phyloP scores from a whole-genome alignment of 2,888 invertebrate genomes.

The Rotaria sp. region DNA sequence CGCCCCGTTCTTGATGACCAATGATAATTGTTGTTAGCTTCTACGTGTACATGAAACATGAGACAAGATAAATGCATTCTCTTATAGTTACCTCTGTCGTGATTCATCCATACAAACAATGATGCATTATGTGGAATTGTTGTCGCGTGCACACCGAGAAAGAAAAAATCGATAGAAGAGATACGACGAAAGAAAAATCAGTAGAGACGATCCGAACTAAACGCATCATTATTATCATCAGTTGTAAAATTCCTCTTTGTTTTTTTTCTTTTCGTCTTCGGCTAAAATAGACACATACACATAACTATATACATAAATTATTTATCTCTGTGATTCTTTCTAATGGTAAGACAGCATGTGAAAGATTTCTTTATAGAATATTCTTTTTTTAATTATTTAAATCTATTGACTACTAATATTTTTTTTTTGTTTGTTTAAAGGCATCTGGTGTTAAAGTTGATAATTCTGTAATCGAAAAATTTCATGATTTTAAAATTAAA shows the following conservation, averaged over 20 bases:
- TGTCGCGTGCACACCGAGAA: not conserved
- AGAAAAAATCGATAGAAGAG: not conserved
- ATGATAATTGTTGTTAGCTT: not conserved
- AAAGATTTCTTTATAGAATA: not conserved
- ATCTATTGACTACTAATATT: not conserved
- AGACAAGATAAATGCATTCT: not conserved
- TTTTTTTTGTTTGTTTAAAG: constrained; percentile 26
- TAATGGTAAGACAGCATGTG: not conserved
- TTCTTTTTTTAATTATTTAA: not conserved
- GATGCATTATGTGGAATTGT: not conserved
- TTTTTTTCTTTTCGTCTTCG: not conserved
- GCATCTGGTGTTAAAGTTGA: constrained; percentile 41
- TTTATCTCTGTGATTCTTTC: not conserved
- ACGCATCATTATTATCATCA: not conserved
- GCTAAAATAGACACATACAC: not conserved
- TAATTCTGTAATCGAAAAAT: constrained; percentile 39
- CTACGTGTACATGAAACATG: not conserved
- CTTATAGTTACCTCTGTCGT: not conserved
- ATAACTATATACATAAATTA: not conserved
- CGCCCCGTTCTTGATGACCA: not conserved
- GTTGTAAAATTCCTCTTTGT: not conserved
- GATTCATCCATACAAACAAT: not conserved
- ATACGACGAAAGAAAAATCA: not conserved
- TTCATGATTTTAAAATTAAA: constrained; percentile 40
- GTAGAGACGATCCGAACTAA: not conserved